phyloP scores from a whole-genome alignment of 2,797 vertebrate species.

The Lophura swinhoii region DNA sequence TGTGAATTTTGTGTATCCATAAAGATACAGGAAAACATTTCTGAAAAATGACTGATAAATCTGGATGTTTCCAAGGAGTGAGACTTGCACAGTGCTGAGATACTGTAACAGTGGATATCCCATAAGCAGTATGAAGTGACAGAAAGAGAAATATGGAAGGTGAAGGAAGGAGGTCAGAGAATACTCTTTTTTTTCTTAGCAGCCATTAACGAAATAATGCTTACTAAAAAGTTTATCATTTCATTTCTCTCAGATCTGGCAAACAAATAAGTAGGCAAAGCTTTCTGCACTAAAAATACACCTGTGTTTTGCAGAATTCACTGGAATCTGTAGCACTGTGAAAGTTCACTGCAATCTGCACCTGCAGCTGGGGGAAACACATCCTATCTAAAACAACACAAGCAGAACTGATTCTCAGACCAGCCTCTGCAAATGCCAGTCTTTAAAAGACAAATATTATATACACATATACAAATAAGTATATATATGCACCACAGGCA shows the following conservation, averaged over 20 bases:
- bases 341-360: background rate
- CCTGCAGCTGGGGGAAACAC: accelerated
- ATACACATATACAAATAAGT: background rate
- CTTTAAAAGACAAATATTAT: background rate
- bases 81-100: background rate
- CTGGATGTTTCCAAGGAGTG: background rate
- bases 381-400: background rate
- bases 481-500: background rate
- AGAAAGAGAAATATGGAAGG: background rate
- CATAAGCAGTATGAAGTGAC: background rate
- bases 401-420: background rate
- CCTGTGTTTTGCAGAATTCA: background rate
- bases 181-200: background rate
- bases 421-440: background rate
- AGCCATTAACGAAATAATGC: background rate
- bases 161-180: background rate
- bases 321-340: background rate
- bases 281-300: background rate
- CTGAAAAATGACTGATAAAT: background rate
- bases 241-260: background rate
- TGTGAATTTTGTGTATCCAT: background rate
- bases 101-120: background rate
- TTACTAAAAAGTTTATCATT: background rate
- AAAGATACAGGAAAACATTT: background rate
- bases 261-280: background rate